Conservation (phyloP, 2,113 vertebrate genomes). For the Natator depressus region DNA sequence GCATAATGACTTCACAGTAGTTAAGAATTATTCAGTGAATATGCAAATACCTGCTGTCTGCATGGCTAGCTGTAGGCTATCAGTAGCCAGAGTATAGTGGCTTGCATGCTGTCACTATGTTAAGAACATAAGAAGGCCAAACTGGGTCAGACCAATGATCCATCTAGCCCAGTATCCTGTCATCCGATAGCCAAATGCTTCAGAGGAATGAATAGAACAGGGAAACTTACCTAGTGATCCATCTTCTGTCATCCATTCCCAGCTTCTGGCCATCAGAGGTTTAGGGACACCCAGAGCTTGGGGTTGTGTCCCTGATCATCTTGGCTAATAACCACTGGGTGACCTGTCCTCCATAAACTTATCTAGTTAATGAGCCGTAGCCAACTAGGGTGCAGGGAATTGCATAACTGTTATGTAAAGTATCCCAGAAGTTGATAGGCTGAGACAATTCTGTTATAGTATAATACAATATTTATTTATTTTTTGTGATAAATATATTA, state of each 20-base stretch:
- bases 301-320: neutral
- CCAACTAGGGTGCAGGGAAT: neutral
- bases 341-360: too few species aligned
- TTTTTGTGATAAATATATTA: neutral
- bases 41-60: neutral
- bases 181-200: neutral
- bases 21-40: neutral
- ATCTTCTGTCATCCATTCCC: neutral
- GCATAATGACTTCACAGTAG: neutral
- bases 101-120: constrained; percentile 1
- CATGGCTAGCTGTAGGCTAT: neutral
- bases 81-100: constrained; percentile 8
- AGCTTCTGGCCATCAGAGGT: neutral
- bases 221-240: neutral
- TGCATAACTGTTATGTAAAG: neutral
- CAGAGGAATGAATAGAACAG: neutral
- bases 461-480: neutral
- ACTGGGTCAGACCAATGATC: neutral
- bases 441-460: neutral
- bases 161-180: neutral
- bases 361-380: neutral
- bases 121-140: neutral
- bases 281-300: neutral
- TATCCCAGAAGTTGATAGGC: neutral
- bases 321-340: too few species aligned